phyloP scores from a whole-genome alignment of 2,113 vertebrate genomes.

The Atractosteus spatula region DNA sequence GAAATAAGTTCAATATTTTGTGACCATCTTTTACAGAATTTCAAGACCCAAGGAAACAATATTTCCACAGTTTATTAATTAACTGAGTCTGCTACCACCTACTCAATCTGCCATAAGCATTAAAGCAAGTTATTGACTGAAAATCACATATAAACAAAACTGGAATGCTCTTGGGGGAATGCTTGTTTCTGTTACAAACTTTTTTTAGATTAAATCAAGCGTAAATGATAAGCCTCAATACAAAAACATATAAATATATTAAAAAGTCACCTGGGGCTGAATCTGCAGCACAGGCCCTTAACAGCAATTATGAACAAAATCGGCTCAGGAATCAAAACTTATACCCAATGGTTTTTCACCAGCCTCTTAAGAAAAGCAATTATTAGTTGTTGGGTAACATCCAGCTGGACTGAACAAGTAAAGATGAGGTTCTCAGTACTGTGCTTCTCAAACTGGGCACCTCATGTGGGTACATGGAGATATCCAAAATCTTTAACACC shows the following conservation, averaged over 20 bases:
- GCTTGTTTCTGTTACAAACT: no score
- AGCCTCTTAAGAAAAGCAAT: slow-evolving; percentile 20
- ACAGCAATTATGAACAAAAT: slow-evolving; percentile 35
- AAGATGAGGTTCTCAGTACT: not conserved
- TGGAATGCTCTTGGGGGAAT: no score
- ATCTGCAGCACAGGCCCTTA: slow-evolving; percentile 27
- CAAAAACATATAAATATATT: slow-evolving; percentile 31
- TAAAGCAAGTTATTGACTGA: no score
- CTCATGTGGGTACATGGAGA: slow-evolving; percentile 13
- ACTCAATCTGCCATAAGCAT: no score
- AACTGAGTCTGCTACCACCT: no score
- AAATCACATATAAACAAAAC: no score
- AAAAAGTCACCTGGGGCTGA: not conserved
- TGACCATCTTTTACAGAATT: no score
- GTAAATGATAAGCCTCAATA: not conserved
- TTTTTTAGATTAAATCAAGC: no score
- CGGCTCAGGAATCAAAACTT: slow-evolving; percentile 33
- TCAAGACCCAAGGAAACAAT: no score
- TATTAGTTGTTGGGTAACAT: not conserved
- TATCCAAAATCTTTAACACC: not conserved
- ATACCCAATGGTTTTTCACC: slow-evolving; percentile 12
- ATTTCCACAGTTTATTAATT: no score
- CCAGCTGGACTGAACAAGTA: no score
- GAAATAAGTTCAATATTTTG: no score
- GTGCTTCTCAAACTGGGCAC: slow-evolving; percentile 15